These are phyloP conservation scores for Drosophila auraria DNA, from an alignment of 1,140 invertebrate genomes.

Conservation along the genomic window DNA sequence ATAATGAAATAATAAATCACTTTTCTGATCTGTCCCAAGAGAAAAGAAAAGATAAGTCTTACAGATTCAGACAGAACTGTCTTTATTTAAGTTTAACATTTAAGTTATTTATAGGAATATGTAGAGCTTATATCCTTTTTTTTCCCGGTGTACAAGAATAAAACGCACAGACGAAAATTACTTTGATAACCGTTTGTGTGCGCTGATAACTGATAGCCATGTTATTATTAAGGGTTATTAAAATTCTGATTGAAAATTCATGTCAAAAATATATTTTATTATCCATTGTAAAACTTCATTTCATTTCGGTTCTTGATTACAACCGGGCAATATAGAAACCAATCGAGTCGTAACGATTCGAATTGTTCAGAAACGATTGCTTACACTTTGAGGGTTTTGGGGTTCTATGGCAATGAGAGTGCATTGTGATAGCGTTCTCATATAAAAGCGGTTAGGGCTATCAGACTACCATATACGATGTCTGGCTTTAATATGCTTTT, in stretches of 20 bases:
- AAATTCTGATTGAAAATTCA: conserved; percentile 85
- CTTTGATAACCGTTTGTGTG: conserved; percentile 76
- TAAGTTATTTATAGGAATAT: too few species aligned
- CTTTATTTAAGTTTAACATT: too few species aligned
- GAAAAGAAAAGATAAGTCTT: too few species aligned
- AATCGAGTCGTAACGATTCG: conserved; percentile 36
- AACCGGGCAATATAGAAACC: conserved; percentile 40
- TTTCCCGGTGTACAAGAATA: conserved; percentile 18
- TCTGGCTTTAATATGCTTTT: conserved; percentile 1
- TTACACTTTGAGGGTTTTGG: conserved; percentile 14
- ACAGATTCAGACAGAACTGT: too few species aligned
- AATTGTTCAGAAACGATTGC: conserved; percentile 42
- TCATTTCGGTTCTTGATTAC: conserved; percentile 66
- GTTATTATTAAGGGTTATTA: conserved; percentile 85
- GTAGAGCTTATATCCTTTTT: not conserved
- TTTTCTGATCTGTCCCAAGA: too few species aligned
- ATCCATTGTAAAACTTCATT: conserved; percentile 70
- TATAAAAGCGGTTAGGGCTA: conserved; percentile 32
- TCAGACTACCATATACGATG: conserved; percentile 37
- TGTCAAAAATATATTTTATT: conserved; percentile 85
- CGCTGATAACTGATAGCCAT: conserved; percentile 82
- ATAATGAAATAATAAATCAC: too few species aligned
- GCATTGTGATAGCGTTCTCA: conserved; percentile 32
- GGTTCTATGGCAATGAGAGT: conserved; percentile 9
- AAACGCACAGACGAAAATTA: conserved; percentile 60